Evolutionary conservation across 2,888 invertebrate species (phyloP).

Genomic region (Nebria salina): DNA sequence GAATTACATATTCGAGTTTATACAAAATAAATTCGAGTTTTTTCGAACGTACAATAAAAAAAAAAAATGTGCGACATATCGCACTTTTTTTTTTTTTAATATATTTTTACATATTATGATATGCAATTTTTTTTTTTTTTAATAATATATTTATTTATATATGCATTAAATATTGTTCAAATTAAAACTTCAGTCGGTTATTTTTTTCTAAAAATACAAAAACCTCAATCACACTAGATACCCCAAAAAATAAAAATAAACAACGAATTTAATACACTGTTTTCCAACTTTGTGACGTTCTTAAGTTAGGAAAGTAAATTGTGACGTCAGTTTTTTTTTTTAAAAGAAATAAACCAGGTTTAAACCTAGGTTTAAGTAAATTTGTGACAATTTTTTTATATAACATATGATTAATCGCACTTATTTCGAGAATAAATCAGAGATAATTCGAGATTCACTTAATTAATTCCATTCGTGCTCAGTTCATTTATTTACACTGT

Average conservation of each 20-base stretch:
- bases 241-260: not conserved
- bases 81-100: not conserved
- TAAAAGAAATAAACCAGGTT: not conserved
- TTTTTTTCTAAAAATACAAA: not conserved
- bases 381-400: not conserved
- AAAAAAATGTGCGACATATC: not conserved
- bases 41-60: too few relatives aligned
- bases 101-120: conserved; percentile 1
- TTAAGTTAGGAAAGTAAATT: not conserved
- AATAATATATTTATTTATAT: not conserved
- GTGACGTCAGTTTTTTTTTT: not conserved
- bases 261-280: not conserved
- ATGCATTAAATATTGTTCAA: not conserved
- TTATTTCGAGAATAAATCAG: not conserved
- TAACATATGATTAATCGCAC: not conserved
- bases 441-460: not conserved
- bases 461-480: not conserved
- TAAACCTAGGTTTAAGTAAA: not conserved
- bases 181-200: not conserved
- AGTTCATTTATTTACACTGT: not conserved
- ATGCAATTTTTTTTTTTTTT: not conserved
- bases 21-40: not conserved
- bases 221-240: not conserved
- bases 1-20: not conserved
- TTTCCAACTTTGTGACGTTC: not conserved